phyloP scores from a whole-genome alignment of 1,140 invertebrate species.

The Orussus abietinus region DNA sequence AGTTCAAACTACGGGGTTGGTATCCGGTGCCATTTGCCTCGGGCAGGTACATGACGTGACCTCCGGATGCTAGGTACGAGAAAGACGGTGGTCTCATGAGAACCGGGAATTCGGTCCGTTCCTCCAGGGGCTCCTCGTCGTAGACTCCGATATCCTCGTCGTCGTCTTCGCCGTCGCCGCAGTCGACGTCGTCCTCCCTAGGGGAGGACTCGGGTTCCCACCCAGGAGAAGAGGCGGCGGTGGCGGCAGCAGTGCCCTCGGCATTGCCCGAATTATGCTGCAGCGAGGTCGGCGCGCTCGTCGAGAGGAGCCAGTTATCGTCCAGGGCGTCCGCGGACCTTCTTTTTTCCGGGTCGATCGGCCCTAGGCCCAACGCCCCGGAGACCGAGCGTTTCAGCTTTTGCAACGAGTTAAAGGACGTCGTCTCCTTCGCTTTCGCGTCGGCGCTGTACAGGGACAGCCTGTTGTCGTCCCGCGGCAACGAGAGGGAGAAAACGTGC shows the following conservation, averaged over 20 bases:
- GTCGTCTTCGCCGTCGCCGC: slow-evolving; percentile 18
- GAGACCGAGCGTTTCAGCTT: slow-evolving; percentile 67
- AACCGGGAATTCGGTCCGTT: slow-evolving; percentile 35
- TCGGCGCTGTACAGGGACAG: slow-evolving; percentile 55
- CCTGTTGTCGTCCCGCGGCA: slow-evolving; percentile 63
- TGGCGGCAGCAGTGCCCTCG: slow-evolving; percentile 16
- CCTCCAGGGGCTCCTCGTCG: slow-evolving; percentile 32
- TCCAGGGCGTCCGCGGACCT: slow-evolving; percentile 40
- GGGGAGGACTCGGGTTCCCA: slow-evolving; percentile 36
- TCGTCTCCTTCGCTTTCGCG: slow-evolving; percentile 51
- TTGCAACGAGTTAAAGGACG: slow-evolving; percentile 63
- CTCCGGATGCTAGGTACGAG: slow-evolving; percentile 54
- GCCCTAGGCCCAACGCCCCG: slow-evolving; percentile 56
- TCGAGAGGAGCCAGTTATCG: slow-evolving; percentile 73
- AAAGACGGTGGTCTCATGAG: slow-evolving; percentile 51
- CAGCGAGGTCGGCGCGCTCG: slow-evolving; percentile 73
- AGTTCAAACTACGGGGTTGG: slow-evolving; percentile 29
- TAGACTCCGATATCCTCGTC: too few relatives aligned
- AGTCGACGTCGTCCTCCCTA: slow-evolving; percentile 33
- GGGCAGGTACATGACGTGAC: slow-evolving; percentile 77
- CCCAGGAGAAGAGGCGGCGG: slow-evolving; percentile 16
- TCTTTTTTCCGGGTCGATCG: slow-evolving; percentile 27
- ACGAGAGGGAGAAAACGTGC: slow-evolving; percentile 69
- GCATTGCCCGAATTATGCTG: slow-evolving; percentile 56
- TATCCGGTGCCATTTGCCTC: slow-evolving; percentile 52